Evolutionary conservation across 2,888 invertebrate species (phyloP).

Genomic region (Dicycla oo): DNA sequence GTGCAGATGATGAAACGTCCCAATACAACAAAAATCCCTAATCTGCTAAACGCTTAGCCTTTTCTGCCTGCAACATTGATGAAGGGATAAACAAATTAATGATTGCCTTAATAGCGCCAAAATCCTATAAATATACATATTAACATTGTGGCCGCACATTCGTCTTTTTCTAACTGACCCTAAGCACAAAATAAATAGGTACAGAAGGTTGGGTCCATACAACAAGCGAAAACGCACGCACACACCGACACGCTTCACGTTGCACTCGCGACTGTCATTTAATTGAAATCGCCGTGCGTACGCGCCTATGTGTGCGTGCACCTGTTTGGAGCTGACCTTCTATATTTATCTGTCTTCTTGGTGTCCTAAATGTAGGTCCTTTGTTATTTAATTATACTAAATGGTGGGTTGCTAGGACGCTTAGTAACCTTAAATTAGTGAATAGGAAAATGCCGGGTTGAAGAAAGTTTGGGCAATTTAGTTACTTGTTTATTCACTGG

Average conservation of each 20-base stretch:
- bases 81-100: conserved; percentile 46
- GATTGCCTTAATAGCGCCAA: neutral
- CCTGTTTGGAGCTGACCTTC: neutral
- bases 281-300: neutral
- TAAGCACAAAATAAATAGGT: neutral
- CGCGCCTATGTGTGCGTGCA: neutral
- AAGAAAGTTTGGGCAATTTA: neutral
- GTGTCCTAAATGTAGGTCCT: conserved; percentile 4
- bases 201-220: neutral
- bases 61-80: conserved; percentile 21
- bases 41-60: conserved; percentile 43
- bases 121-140: conserved; percentile 18
- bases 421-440: conserved; percentile 12
- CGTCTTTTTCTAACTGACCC: neutral
- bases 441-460: conserved; percentile 16
- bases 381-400: conserved; percentile 44
- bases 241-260: neutral
- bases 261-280: neutral
- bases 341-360: neutral
- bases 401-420: conserved; percentile 5
- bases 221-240: neutral
- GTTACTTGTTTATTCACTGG: neutral
- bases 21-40: neutral
- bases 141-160: neutral
- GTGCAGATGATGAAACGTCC: neutral